Percentiles rank a stretch among this genome's conserved stretches.
Conservation (phyloP, 2,113 vertebrate genomes). For the Thermophis baileyi region DNA sequence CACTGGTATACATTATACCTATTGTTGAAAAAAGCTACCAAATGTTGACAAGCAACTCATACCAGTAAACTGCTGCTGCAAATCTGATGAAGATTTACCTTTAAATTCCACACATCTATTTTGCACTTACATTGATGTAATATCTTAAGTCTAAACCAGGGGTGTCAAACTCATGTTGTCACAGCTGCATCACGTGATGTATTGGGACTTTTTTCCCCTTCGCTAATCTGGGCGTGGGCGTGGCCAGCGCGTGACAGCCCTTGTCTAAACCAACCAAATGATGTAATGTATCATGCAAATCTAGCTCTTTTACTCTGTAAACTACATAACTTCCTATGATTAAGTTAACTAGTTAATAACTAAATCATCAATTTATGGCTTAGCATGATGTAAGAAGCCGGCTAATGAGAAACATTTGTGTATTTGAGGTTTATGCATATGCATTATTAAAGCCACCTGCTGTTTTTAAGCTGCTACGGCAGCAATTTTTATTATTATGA, state of each 20-base stretch:
- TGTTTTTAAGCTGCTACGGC: not conserved
- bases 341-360: not conserved
- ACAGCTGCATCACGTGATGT: too few species aligned
- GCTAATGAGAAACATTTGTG: not conserved
- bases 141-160: too few species aligned
- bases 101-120: not conserved
- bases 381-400: not conserved
- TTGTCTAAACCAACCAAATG: not conserved
- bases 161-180: too few species aligned
- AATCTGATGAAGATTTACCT: not conserved
- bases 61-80: not conserved
- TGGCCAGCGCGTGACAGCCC: too few species aligned
- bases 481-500: not conserved
- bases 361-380: not conserved
- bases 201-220: too few species aligned
- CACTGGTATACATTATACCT: not conserved
- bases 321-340: not conserved
- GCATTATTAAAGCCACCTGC: not conserved
- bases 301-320: not conserved
- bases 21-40: not conserved
- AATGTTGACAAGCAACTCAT: not conserved
- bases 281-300: not conserved
- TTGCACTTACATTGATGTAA: not conserved
- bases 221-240: too few species aligned
- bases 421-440: conserved; percentile 10